These are phyloP conservation scores for Hippoglossus stenolepis DNA, from an alignment of 2,113 vertebrate genomes.

Conservation along the genomic window DNA sequence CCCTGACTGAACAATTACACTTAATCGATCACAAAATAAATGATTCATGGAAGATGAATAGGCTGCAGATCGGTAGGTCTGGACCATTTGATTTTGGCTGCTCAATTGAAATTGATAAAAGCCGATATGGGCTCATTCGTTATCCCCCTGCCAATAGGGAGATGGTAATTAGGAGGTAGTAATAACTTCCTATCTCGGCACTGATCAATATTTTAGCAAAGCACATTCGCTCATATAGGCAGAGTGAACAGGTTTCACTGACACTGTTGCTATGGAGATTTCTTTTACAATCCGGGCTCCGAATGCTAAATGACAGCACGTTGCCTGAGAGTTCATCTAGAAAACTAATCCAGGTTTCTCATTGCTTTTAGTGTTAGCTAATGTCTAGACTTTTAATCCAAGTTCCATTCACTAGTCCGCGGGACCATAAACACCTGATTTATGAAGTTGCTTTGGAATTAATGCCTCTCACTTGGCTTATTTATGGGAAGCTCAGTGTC, in stretches of 20 bases:
- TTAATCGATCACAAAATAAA: conserved; percentile 99
- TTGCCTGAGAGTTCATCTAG: conserved; percentile 68
- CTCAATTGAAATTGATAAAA: conserved; percentile 96
- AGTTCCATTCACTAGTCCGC: conserved; percentile 48
- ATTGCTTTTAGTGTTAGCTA: conserved; percentile 68
- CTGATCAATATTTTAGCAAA: conserved; percentile 95
- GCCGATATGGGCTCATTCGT: conserved; percentile 88
- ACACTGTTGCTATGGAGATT: conserved; percentile 88
- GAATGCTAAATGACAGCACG: conserved; percentile 69
- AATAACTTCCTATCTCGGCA: conserved; percentile 92
- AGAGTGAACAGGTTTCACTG: conserved; percentile 78
- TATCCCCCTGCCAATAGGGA: conserved; percentile 90
- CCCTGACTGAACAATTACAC: conserved; percentile 95
- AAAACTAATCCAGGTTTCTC: conserved; percentile 66
- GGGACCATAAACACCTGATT: conserved; percentile 75
- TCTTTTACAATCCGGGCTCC: conserved; percentile 80
- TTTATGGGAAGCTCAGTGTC: conserved; percentile 75
- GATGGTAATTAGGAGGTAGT: conserved; percentile 92
- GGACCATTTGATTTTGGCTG: conserved; percentile 89
- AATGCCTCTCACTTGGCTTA: conserved; percentile 75
- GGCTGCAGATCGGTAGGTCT: conserved; percentile 91
- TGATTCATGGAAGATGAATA: conserved; percentile 99
- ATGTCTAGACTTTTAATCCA: conserved; percentile 73
- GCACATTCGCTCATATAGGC: conserved; percentile 85
- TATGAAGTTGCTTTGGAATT: conserved; percentile 79